Base-by-base conservation (phyloP, 2,888 invertebrate genomes). In the Thereva nobilitata region DNA sequence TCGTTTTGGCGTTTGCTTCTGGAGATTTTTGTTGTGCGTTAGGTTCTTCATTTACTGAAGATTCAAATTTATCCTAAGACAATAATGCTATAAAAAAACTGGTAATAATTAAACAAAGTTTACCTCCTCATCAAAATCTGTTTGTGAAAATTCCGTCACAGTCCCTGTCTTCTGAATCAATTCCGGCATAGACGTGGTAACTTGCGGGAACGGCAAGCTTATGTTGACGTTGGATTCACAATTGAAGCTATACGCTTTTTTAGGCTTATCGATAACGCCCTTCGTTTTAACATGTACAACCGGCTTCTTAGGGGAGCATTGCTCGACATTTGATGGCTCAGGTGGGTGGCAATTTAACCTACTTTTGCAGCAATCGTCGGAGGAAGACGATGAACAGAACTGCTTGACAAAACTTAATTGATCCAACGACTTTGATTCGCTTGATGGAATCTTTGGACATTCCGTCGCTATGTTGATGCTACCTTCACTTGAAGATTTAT, bases 1-100 rank as follows among this genome's bases (percentile, higher is more conserved):
- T 88, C 0, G 90, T 89, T 59, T 89, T 86, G 0, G 89, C 80
- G 75, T 90, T 89, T 70, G 91, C 92, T 12, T 90, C 87, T 1
- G 92, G 91, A 5, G 91, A 90, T 35, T 84, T 76, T n/a, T 79
- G 79, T 67, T 82, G 34, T 10, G 38, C 12, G 23, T 12, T 42
- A 10, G 12, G 8, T 35, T 64, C 53, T 9, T 64, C 64, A 12
- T 56, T 9, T 5, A 23, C 44, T 3, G 23, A 41, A 1, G 55
- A 42, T 42, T 56, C 34, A 4, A 41, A 41, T 5, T 34, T 10
- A 12, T 56, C 10, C 7, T 53, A 10, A 4, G 5, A 35, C 23
- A n/a, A 10, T 8, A 49, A 23, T 9, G 10, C 6, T 49, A n/a
- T 12, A 12, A 49, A 49, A 44, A 57, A 41, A n/a, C 44, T 35